Conservation (phyloP, 1,140 invertebrate genomes). For the Drosophila erecta region DNA sequence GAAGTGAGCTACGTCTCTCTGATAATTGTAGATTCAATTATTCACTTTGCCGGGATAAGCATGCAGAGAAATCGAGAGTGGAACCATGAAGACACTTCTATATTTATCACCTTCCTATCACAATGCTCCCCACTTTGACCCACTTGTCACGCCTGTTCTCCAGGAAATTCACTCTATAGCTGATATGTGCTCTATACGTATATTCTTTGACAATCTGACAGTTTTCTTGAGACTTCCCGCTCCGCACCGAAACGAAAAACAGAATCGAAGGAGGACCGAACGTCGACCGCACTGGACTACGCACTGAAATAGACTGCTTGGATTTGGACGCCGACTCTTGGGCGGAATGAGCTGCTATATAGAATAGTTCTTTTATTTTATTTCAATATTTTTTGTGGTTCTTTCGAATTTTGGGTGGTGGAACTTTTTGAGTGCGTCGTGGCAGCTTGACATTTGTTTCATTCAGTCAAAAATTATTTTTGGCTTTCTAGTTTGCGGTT, state of each 20-base stretch:
- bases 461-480: slow-evolving; percentile 60
- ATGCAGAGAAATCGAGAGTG: neutral
- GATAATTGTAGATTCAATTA: slow-evolving; percentile 67
- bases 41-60: slow-evolving; percentile 49
- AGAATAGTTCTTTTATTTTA: slow-evolving; percentile 37
- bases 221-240: slow-evolving; percentile 30
- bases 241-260: slow-evolving; percentile 8
- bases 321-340: slow-evolving; percentile 36
- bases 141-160: slow-evolving; percentile 53
- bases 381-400: slow-evolving; percentile 31
- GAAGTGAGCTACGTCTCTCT: slow-evolving; percentile 24
- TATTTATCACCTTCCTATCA: slow-evolving; percentile 36
- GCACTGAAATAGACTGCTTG: slow-evolving; percentile 80
- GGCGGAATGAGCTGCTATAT: slow-evolving; percentile 22
- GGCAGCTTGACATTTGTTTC: slow-evolving; percentile 51
- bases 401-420: slow-evolving; percentile 16
- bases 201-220: slow-evolving; percentile 70
- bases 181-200: slow-evolving; percentile 31
- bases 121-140: slow-evolving; percentile 52
- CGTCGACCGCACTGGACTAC: slow-evolving; percentile 78
- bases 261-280: slow-evolving; percentile 8
- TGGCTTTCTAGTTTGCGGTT: slow-evolving; percentile 18
- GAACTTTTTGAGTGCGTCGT: slow-evolving; percentile 30
- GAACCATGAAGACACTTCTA: slow-evolving; percentile 42
- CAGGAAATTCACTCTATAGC: slow-evolving; percentile 41